Evolutionary conservation across 2,797 vertebrate species (phyloP).

Genomic region (Gorsachius magnificus): DNA sequence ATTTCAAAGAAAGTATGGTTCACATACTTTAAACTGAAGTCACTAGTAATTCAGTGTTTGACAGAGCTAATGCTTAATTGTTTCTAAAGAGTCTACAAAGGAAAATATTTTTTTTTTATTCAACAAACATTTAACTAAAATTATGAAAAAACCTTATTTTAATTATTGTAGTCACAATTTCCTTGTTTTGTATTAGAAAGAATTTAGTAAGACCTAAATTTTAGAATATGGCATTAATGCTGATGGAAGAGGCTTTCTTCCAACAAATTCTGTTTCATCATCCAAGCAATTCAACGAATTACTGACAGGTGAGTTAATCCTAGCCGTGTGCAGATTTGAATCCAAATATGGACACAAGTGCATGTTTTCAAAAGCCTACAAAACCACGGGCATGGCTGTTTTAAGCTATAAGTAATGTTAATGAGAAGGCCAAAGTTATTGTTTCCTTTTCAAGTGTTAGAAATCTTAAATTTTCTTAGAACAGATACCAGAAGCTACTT

Average conservation of each 20-base stretch:
- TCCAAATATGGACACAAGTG: not conserved
- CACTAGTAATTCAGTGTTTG: conserved; percentile 67
- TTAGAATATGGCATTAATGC: not conserved
- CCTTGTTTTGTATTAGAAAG: not conserved
- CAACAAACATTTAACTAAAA: conserved; percentile 65
- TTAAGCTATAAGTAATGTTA: not conserved
- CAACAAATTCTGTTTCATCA: not conserved
- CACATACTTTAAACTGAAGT: conserved; percentile 73
- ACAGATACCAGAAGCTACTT: not conserved
- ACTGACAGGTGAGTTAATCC: not conserved
- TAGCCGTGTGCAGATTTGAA: not conserved
- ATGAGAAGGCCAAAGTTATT: not conserved
- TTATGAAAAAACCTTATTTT: too few relatives aligned
- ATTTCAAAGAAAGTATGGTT: conserved; percentile 73
- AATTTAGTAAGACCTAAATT: conserved; percentile 8
- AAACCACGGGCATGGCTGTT: not conserved
- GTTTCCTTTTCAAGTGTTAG: not conserved
- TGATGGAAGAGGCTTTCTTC: not conserved
- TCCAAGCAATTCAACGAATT: not conserved
- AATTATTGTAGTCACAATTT: not conserved
- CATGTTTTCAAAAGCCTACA: not conserved
- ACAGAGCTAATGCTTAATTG: conserved; percentile 73
- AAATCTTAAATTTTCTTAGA: not conserved
- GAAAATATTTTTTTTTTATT: conserved; percentile 72
- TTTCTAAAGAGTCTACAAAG: conserved; percentile 72